These are phyloP conservation scores for Boloria selene DNA, from an alignment of 2,888 invertebrate genomes.

Conservation along the genomic window DNA sequence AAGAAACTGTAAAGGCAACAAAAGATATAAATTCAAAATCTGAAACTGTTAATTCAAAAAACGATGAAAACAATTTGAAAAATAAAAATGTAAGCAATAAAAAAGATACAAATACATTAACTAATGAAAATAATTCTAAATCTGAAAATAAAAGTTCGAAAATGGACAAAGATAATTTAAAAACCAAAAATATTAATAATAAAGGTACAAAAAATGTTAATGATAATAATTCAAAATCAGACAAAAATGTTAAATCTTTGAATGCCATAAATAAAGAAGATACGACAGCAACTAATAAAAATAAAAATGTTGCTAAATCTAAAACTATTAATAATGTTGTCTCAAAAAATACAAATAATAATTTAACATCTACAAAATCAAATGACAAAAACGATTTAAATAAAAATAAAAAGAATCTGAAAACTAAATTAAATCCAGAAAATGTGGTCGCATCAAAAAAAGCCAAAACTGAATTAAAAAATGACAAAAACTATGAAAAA, in stretches of 20 bases:
- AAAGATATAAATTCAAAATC: not conserved
- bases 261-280: not conserved
- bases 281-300: not conserved
- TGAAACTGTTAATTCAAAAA: not conserved
- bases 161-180: not conserved
- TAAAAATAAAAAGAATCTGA: not conserved
- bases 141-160: not conserved
- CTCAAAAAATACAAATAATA: not conserved
- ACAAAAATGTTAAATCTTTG: not conserved
- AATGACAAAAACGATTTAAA: not conserved
- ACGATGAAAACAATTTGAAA: not conserved
- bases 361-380: no score
- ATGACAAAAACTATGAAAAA: no score
- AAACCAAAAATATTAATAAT: not conserved
- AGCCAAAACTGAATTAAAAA: no score
- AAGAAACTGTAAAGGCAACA: no score
- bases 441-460: conserved; percentile 1
- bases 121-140: not conserved
- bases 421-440: not conserved
- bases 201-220: not conserved
- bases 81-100: not conserved
- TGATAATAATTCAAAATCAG: not conserved
- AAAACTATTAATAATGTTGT: not conserved
- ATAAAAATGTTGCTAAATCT: not conserved
- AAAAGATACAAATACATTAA: not conserved